Conservation (phyloP, 2,113 vertebrate genomes). For the Myrmophylax atrothorax region DNA sequence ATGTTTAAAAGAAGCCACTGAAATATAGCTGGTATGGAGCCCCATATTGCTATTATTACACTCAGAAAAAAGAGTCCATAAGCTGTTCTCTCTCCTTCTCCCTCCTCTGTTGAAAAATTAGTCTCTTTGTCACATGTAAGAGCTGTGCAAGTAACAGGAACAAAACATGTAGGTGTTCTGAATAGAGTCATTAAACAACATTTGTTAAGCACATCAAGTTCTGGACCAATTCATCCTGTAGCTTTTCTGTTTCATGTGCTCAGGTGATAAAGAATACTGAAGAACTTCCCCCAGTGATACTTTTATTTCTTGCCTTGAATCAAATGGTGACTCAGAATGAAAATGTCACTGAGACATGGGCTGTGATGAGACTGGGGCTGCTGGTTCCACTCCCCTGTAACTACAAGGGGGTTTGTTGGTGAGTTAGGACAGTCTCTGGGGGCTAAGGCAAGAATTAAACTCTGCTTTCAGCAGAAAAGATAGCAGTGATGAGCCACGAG, state of each 20-base stretch:
- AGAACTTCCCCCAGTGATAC: neutral
- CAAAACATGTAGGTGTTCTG: slow-evolving; percentile 70
- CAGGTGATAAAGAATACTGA: slow-evolving; percentile 36
- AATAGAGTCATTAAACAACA: slow-evolving; percentile 60
- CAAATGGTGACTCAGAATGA: slow-evolving; percentile 24
- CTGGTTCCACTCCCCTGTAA: neutral
- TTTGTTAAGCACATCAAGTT: slow-evolving; percentile 60
- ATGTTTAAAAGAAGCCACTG: neutral
- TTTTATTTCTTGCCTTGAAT: slow-evolving; percentile 1
- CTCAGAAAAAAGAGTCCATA: neutral
- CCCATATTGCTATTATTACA: neutral
- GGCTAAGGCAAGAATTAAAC: neutral
- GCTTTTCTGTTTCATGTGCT: slow-evolving; percentile 32
- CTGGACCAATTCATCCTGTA: slow-evolving; percentile 13
- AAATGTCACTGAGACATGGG: slow-evolving; percentile 9
- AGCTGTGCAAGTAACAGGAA: slow-evolving; percentile 51
- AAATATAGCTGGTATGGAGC: neutral
- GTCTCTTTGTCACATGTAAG: slow-evolving; percentile 44
- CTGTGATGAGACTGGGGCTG: neutral
- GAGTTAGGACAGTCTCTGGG: neutral
- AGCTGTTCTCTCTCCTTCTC: slow-evolving; percentile 7
- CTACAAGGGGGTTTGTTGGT: neutral
- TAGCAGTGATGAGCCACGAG: neutral
- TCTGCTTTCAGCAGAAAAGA: neutral
- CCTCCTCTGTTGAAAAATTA: slow-evolving; percentile 46